Evolutionary conservation across 2,113 vertebrate genomes (phyloP).

Genomic region (Gopherus flavomarginatus): DNA sequence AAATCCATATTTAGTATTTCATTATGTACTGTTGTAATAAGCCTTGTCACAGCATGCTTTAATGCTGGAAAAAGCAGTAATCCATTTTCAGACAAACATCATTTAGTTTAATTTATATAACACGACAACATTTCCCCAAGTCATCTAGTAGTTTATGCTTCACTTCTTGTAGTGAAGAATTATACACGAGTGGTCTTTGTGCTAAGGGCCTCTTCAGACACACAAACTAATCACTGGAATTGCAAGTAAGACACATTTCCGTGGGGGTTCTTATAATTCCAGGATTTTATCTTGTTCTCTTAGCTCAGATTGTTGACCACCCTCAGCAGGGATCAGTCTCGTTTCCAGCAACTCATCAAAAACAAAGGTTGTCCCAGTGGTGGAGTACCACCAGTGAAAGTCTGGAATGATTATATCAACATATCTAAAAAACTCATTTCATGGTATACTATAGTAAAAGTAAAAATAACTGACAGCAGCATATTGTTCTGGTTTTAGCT

Average conservation of each 20-base stretch:
- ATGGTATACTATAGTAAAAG: neutral
- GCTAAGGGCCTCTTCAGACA: neutral
- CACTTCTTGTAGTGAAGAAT: neutral
- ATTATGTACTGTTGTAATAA: neutral
- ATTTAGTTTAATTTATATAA: neutral
- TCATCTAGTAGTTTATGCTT: neutral
- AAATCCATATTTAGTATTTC: neutral
- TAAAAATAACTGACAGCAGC: neutral
- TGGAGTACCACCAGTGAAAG: neutral
- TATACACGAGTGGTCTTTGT: neutral
- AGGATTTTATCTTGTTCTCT: neutral
- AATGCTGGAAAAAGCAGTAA: neutral
- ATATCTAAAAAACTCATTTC: neutral
- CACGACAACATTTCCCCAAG: neutral
- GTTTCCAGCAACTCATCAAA: neutral
- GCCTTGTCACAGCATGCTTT: neutral
- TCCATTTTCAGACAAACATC: neutral
- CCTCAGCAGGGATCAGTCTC: neutral
- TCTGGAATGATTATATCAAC: neutral
- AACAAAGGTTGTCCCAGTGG: neutral
- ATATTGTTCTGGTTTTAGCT: neutral
- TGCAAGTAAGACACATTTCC: neutral
- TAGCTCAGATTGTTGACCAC: fast-evolving
- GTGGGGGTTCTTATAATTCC: neutral
- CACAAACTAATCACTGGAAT: neutral